Evolutionary conservation across 92 coral and sea anemone genomes (phyloP).

Genomic region (Porites rus): DNA sequence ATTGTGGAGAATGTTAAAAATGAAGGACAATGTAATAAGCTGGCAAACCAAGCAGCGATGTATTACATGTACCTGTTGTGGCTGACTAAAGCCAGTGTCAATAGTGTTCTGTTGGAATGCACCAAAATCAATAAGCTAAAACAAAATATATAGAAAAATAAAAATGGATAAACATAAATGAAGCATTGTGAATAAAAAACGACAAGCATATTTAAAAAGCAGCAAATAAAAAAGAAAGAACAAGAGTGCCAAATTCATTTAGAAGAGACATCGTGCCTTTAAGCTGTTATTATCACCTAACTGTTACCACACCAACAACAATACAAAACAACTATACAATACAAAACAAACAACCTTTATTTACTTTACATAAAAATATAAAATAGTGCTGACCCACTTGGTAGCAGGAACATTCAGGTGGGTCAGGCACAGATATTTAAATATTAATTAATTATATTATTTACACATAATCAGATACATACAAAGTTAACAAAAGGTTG

Average conservation of each 20-base stretch:
- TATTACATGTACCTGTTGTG: slow-evolving; percentile 53
- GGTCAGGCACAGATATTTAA: too few species aligned
- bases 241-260: not conserved
- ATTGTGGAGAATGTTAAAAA: not conserved
- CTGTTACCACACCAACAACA: not conserved
- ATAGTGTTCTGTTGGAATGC: slow-evolving; percentile 64
- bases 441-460: too few species aligned
- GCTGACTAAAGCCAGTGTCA: slow-evolving; percentile 63
- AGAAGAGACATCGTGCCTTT: not conserved
- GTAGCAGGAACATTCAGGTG: too few species aligned
- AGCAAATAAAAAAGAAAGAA: not conserved
- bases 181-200: not conserved
- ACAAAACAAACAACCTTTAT: too few species aligned
- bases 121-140: slow-evolving; percentile 89
- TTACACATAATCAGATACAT: too few species aligned
- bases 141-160: slow-evolving; percentile 13
- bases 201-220: not conserved
- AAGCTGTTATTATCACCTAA: not conserved
- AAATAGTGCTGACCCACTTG: too few species aligned
- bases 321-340: too few species aligned
- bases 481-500: too few species aligned
- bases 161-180: not conserved
- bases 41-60: not conserved
- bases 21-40: not conserved
- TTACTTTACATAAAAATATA: too few species aligned